phyloP scores from a whole-genome alignment of 2,888 invertebrate species.

The Chymomyza procnemis region DNA sequence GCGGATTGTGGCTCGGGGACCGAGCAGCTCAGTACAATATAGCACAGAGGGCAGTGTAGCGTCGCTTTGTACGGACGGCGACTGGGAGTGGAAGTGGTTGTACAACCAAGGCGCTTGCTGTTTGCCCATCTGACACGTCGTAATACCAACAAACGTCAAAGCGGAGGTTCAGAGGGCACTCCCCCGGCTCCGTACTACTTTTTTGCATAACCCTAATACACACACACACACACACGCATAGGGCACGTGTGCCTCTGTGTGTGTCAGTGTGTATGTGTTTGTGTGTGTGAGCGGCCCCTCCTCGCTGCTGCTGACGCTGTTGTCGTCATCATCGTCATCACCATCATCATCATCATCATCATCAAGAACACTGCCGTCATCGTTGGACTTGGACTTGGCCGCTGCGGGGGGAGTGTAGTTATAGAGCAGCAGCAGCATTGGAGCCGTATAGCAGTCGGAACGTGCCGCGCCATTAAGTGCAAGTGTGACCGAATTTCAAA shows the following conservation, averaged over 20 bases:
- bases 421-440: no score
- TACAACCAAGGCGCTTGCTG: slow-evolving; percentile 8
- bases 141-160: background rate
- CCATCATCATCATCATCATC: slow-evolving; percentile 5
- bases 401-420: no score
- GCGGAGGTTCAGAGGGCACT: slow-evolving; percentile 25
- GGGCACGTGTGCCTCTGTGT: background rate
- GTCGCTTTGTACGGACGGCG: background rate
- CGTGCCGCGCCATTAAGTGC: background rate
- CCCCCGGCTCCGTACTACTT: background rate
- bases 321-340: slow-evolving; percentile 10
- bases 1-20: slow-evolving; percentile 29
- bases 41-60: background rate
- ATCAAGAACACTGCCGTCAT: slow-evolving; percentile 1
- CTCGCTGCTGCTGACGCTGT: slow-evolving; percentile 35
- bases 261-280: background rate
- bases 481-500: slow-evolving; percentile 8
- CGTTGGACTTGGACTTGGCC: background rate
- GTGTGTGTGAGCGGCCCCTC: slow-evolving; percentile 30
- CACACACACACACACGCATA: no score
- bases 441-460: background rate
- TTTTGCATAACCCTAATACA: background rate
- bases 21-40: background rate
- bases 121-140: background rate
- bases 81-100: background rate